Conservation (phyloP, 2,888 invertebrate species). For the Catocala sponsa region DNA sequence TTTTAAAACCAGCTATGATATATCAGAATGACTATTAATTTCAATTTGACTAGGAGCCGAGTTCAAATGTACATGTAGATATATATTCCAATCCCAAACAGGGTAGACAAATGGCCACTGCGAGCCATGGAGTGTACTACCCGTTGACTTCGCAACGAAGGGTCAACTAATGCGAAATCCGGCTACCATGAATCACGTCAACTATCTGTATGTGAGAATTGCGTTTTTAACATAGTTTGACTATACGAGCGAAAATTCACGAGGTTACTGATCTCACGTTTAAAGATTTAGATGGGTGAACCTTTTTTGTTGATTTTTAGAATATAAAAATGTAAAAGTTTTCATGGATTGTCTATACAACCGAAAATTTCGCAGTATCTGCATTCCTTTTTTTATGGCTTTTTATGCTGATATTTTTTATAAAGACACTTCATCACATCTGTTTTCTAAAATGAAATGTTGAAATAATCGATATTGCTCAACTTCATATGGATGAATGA, state of each 20-base stretch:
- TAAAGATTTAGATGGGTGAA: no score
- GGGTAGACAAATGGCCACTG: constrained; percentile 46
- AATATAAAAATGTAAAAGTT: no score
- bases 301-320: no score
- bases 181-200: constrained; percentile 33
- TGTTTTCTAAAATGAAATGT: no score
- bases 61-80: constrained; percentile 39
- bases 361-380: no score
- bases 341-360: no score
- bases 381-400: no score
- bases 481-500: no score
- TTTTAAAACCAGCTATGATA: constrained; percentile 7
- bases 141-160: constrained; percentile 38
- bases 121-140: constrained; percentile 41
- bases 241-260: neutral
- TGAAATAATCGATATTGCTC: no score
- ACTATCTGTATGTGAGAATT: constrained; percentile 5
- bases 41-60: constrained; percentile 40
- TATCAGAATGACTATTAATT: constrained; percentile 42
- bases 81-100: constrained; percentile 38
- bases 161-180: constrained; percentile 43
- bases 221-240: neutral
- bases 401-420: no score
- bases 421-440: no score
- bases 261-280: no score